Evolutionary conservation across 1,140 invertebrate genomes (phyloP).

Genomic region (Cyclargus thomasi): DNA sequence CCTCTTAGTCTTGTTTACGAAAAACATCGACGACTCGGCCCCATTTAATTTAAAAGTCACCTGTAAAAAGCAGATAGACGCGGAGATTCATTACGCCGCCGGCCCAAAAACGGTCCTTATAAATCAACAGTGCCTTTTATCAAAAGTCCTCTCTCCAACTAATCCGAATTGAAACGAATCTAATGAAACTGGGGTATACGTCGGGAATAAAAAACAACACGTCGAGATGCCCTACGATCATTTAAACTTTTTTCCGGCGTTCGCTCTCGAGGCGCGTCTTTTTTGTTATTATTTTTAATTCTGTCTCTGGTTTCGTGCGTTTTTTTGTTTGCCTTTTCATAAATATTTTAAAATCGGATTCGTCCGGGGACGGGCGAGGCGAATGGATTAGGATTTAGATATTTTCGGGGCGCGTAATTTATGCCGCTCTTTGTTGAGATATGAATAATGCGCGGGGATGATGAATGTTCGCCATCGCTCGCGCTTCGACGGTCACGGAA

Average conservation of each 20-base stretch:
- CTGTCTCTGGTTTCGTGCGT: constrained; percentile 47
- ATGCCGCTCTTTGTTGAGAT: constrained; percentile 65
- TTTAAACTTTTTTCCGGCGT: constrained; percentile 66
- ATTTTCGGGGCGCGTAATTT: constrained; percentile 69
- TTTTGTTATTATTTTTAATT: constrained; percentile 64
- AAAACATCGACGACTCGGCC: constrained; percentile 30
- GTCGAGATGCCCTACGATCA: constrained; percentile 61
- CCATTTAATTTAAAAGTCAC: constrained; percentile 33
- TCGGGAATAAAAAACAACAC: constrained; percentile 45
- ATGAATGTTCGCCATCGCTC: constrained; percentile 51
- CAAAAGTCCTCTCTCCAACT: constrained; percentile 62
- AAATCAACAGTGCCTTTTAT: constrained; percentile 68
- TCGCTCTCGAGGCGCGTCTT: constrained; percentile 49
- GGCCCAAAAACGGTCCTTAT: constrained; percentile 48
- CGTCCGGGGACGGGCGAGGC: constrained; percentile 63
- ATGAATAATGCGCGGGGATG: constrained; percentile 63
- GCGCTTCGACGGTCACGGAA: constrained; percentile 33
- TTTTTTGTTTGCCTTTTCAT: constrained; percentile 65
- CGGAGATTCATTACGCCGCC: constrained; percentile 56
- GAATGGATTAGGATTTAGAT: constrained; percentile 73
- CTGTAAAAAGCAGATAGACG: constrained; percentile 48
- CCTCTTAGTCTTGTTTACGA: constrained; percentile 23
- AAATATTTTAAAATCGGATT: constrained; percentile 73
- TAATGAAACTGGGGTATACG: constrained; percentile 58
- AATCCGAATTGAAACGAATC: constrained; percentile 70